Conservation (phyloP, 2,888 invertebrate genomes). For the Erebia aethiops region DNA sequence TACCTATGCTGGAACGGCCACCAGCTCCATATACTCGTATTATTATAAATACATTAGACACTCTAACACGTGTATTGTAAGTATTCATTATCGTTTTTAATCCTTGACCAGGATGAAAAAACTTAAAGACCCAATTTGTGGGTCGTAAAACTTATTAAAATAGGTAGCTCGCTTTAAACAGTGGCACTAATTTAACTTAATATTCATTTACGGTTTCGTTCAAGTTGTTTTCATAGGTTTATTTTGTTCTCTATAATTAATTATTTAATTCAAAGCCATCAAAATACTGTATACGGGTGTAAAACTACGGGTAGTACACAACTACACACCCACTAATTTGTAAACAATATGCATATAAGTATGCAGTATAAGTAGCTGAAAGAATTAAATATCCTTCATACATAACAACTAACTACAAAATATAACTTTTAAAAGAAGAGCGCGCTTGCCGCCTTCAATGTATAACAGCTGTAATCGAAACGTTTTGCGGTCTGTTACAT, state of each 20-base stretch:
- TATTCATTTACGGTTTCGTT: not conserved
- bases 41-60: slow-evolving; percentile 68
- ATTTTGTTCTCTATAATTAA: not conserved
- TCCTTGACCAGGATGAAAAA: slow-evolving; percentile 28
- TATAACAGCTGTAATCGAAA: too few species aligned
- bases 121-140: slow-evolving; percentile 30
- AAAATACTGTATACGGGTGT: too few species aligned
- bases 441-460: too few species aligned
- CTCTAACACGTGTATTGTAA: slow-evolving; percentile 36
- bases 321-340: too few species aligned
- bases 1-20: not conserved
- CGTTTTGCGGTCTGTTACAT: too few species aligned
- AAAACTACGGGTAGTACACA: too few species aligned
- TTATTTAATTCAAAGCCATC: too few species aligned
- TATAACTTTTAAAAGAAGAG: too few species aligned
- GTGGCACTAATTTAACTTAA: slow-evolving; percentile 13
- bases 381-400: too few species aligned
- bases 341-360: too few species aligned
- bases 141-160: slow-evolving; percentile 21
- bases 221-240: not conserved
- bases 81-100: slow-evolving; percentile 36
- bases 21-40: not conserved
- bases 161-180: slow-evolving; percentile 17
- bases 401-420: too few species aligned
- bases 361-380: too few species aligned